phyloP scores from a whole-genome alignment of 2,113 vertebrate species.

The Cynopterus brachyotis region DNA sequence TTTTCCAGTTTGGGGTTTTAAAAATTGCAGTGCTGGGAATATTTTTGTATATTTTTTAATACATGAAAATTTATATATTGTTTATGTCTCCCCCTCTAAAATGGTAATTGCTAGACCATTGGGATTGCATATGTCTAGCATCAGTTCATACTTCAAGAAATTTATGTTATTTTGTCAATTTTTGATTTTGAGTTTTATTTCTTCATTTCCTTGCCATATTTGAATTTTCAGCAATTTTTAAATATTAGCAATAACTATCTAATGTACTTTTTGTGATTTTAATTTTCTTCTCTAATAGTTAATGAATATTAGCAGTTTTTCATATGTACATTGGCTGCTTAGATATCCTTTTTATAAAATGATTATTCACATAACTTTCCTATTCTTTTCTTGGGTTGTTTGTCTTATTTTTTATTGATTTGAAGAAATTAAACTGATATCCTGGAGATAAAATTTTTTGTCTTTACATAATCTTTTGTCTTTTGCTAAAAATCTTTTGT shows the following conservation, averaged over 20 bases:
- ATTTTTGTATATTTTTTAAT: background rate
- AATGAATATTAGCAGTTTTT: background rate
- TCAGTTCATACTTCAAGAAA: background rate
- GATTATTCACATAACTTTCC: background rate
- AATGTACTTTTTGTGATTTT: background rate
- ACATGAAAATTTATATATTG: background rate
- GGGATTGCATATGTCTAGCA: background rate
- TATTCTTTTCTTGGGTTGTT: background rate
- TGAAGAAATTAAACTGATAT: background rate
- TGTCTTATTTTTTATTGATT: background rate
- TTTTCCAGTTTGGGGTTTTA: background rate
- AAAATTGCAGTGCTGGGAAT: background rate
- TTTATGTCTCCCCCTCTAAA: background rate
- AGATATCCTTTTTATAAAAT: background rate
- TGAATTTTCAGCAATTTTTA: background rate
- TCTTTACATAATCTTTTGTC: background rate
- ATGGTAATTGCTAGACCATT: background rate
- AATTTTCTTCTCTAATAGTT: background rate
- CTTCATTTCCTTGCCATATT: background rate
- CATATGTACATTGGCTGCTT: background rate
- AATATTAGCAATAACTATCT: background rate
- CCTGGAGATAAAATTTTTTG: background rate
- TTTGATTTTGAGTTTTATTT: background rate
- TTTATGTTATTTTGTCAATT: background rate
- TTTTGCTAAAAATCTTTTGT: background rate